Evolutionary conservation across 2,113 vertebrate genomes (phyloP), one percentile per base, ranked within the genome.

Genomic region (Colossoma macropomum): DNA sequence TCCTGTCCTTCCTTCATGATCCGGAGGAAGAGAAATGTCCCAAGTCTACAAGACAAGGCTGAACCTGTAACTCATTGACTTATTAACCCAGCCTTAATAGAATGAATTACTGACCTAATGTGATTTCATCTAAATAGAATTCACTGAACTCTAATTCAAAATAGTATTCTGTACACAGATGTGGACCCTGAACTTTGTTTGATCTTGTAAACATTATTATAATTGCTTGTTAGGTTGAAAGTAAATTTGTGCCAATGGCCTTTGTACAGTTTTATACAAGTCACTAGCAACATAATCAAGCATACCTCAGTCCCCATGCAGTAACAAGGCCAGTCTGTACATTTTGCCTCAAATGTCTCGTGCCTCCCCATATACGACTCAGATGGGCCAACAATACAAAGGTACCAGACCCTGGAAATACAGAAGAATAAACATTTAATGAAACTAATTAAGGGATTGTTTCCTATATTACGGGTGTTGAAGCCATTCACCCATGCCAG

Each of bases 1-100:
- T 95, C 93, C 2, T 92, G 91, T 27, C 94, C 93, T 81, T 95
- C 94, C 87, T 93, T 94, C 86, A 96, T 84, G 88, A 96, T 93
- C 81, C 95, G 90, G 86, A 94, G 75, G 87, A 96, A 95, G 76
- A 95, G 93, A 90, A 95, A 95, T 65, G 91, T 91, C 32, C 95
- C 92, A 73, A 96, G 90, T 80, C 94, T 96, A 91, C 80, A 86
- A 84, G 27, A 85, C 80, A 69, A 1, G 34, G 86, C 89, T 84
- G 89, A 78, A 73, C 16, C n/a, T 10, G 48, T 90, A 81, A 88
- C 70, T 92, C 92, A 91, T 93, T 92, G 79, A 79, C 91, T 93
- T 90, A 92, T 94, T 94, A 94, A 95, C 93, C 79, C 69, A 83
- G 65, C 81, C 48, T 86, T 82, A 88, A 86, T 80, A 80, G 79